Conservation (phyloP, 2,113 vertebrate species). For the Rhombomys opimus region DNA sequence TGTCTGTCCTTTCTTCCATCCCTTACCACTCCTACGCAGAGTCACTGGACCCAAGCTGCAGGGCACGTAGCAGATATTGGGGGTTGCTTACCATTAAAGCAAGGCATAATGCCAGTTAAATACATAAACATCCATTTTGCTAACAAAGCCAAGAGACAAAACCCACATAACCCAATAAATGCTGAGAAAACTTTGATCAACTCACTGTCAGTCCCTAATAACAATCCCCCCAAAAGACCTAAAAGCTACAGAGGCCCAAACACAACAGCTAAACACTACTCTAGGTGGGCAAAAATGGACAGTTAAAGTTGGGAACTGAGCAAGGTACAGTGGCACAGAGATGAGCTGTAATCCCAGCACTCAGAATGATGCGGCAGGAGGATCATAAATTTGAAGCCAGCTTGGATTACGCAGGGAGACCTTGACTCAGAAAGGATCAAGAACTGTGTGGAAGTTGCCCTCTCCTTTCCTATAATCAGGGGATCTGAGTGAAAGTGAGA, state of each 20-base stretch:
- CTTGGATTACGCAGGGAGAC: neutral
- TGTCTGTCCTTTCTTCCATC: neutral
- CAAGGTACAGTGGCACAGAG: neutral
- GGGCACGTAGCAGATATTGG: neutral
- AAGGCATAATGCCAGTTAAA: neutral
- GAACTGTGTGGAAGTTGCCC: neutral
- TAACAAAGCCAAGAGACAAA: neutral
- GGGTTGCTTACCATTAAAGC: neutral
- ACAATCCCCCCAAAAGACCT: neutral
- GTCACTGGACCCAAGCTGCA: neutral
- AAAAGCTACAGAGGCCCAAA: neutral
- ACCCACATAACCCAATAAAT: neutral
- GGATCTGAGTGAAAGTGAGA: neutral
- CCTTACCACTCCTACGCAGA: neutral
- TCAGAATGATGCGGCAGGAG: neutral
- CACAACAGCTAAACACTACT: neutral
- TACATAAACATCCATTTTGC: neutral
- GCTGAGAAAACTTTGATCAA: neutral
- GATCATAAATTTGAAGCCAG: neutral
- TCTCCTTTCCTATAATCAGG: neutral
- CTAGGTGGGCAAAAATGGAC: neutral
- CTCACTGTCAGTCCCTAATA: neutral
- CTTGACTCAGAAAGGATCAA: neutral
- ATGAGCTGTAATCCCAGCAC: neutral
- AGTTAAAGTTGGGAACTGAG: neutral